Conservation (phyloP, 2,113 vertebrate genomes). For the Coryphaenoides rupestris region DNA sequence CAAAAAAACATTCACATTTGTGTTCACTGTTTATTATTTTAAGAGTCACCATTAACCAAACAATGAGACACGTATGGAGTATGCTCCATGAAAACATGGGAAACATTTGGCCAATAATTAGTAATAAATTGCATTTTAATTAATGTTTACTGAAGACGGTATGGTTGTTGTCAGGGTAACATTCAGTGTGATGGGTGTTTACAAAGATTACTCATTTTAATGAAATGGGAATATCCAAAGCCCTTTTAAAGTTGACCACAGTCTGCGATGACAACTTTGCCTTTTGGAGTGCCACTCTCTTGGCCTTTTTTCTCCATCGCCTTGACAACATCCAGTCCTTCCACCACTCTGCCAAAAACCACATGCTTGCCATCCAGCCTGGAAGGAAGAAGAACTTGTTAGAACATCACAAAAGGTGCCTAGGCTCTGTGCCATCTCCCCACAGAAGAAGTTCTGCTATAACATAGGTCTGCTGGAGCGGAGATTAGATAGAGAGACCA, state of each 20-base stretch:
- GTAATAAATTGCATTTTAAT: too few species aligned
- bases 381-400: background rate
- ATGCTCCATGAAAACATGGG: too few species aligned
- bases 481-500: background rate
- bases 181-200: slow-evolving; percentile 16
- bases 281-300: slow-evolving; percentile 72
- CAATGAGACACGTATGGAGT: too few species aligned
- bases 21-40: too few species aligned
- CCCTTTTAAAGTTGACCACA: slow-evolving; percentile 66
- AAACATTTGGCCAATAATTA: too few species aligned
- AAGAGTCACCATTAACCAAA: too few species aligned
- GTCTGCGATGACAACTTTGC: slow-evolving; percentile 80
- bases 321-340: slow-evolving; percentile 78
- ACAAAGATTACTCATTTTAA: background rate
- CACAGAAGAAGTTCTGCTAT: background rate
- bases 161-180: too few species aligned
- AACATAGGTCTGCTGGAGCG: background rate
- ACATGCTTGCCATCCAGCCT: slow-evolving; percentile 95
- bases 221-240: background rate
- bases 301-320: slow-evolving; percentile 78
- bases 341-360: slow-evolving; percentile 84
- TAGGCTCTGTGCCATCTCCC: too few species aligned
- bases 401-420: too few species aligned
- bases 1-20: too few species aligned
- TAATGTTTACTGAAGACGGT: too few species aligned